Evolutionary conservation across 2,888 invertebrate genomes (phyloP), one percentile per base, ranked within the genome.

Genomic region (Mylabris sibirica): DNA sequence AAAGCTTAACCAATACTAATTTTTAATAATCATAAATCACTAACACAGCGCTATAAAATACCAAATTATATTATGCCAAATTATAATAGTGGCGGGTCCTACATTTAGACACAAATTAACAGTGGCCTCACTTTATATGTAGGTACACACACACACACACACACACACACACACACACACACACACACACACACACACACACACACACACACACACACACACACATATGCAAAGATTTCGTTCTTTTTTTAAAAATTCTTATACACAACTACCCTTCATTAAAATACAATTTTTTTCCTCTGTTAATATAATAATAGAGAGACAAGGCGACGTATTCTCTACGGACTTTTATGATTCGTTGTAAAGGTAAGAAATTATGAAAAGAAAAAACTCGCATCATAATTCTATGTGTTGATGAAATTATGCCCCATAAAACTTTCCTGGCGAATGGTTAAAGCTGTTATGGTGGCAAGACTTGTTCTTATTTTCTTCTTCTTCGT

Each of bases 11-110:
- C 57, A 57, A 57, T 57, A 77, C 77, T 79, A 80, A 81, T 82
- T 80, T 80, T 80, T 81, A 83, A 82, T 81, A 81, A 82, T 77
- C 79, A 79, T 83, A 83, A 82, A 82, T 83, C 82, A 81, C 74
- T 70, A 72, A 72, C 73, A 75, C 57, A 76, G 75, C 78, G 78
- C 81, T 75, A 79, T 83, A 82, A 83, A 83, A 80, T 76, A 78
- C 79, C 76, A 79, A 80, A 82, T 80, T 80, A 79, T 80, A 82
- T 81, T 81, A 81, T 78, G 78, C 79, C 78, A 78, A 80, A 81
- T 80, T 79, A 80, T 80, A 82, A 80, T 78, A 77, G 77, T 76
- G 76, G 77, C 72, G 74, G 74, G 77, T 73, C 73, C 65, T 72
- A 73, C 76, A 76, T 76, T 76, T 77, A 76, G 76, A 75, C 72